A percentile compares a stretch with the other conserved stretches of the same genome.
phyloP scores from a whole-genome alignment of 1,140 invertebrate species.

The Pemphigus obesinymphae region DNA sequence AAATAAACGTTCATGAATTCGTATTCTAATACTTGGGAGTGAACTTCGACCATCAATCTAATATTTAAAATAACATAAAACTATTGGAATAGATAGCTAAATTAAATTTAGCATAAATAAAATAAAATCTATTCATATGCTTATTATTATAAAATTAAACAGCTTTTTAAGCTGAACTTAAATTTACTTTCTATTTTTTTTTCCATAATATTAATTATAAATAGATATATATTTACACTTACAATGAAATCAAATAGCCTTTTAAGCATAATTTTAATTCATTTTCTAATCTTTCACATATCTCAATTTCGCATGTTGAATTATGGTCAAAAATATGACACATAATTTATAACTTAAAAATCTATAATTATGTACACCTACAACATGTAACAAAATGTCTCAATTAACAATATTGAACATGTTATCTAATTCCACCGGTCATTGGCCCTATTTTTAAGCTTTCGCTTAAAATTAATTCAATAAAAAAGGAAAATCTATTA shows the following conservation, averaged over 20 bases:
- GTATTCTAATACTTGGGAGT: constrained; percentile 10
- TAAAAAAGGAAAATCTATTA: too few relatives aligned
- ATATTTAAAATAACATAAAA: too few relatives aligned
- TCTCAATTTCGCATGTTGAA: too few relatives aligned
- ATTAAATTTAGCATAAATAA: too few relatives aligned
- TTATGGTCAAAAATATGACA: not conserved
- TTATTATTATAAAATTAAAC: too few relatives aligned
- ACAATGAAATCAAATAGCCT: not conserved
- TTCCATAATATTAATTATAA: too few relatives aligned
- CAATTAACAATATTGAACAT: constrained; percentile 1
- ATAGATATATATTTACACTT: not conserved
- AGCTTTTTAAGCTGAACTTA: too few relatives aligned
- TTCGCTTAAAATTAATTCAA: constrained; percentile 7
- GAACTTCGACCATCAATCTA: not conserved
- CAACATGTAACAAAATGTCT: constrained; percentile 5
- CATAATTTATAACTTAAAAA: not conserved
- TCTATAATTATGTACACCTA: constrained; percentile 5
- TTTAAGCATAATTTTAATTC: not conserved
- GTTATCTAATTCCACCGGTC: constrained; percentile 31
- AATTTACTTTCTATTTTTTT: too few relatives aligned
- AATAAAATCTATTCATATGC: too few relatives aligned
- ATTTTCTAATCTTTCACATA: too few relatives aligned
- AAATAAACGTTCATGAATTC: not conserved
- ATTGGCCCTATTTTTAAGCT: constrained; percentile 5
- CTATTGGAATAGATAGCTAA: too few relatives aligned